phyloP scores from a whole-genome alignment of 2,888 invertebrate genomes.

The Sisyra nigra region DNA sequence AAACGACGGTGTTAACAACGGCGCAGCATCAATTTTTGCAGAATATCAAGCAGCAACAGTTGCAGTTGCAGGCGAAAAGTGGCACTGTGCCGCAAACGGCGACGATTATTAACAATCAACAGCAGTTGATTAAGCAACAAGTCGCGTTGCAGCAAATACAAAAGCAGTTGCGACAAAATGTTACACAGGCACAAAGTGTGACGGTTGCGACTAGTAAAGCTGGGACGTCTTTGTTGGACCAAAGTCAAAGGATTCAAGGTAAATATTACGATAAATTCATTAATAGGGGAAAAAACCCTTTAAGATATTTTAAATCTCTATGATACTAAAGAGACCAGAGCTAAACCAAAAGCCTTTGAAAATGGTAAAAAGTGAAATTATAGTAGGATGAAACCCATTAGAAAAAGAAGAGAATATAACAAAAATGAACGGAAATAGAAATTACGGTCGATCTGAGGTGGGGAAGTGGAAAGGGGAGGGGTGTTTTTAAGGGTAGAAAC shows the following conservation, averaged over 20 bases:
- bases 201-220: constrained; percentile 12
- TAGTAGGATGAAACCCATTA: no score
- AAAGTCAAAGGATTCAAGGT: constrained; percentile 19
- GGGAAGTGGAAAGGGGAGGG: no score
- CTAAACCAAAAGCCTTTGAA: no score
- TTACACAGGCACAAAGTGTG: constrained; percentile 17
- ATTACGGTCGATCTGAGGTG: no score
- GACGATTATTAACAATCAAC: constrained; percentile 19
- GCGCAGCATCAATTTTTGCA: constrained; percentile 30
- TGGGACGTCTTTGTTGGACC: constrained; percentile 19
- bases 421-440: no score
- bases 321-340: no score
- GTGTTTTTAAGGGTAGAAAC: no score
- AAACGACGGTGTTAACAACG: constrained; percentile 20
- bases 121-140: constrained; percentile 33
- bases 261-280: no score
- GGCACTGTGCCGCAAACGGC: constrained; percentile 21
- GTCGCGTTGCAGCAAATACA: constrained; percentile 25
- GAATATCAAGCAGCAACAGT: constrained; percentile 24
- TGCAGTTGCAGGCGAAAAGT: constrained; percentile 15
- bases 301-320: no score
- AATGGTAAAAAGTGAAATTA: no score
- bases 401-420: no score
- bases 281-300: no score
- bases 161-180: constrained; percentile 22